Conservation (phyloP, 2,113 vertebrate genomes). For the Catharus bicknelli region DNA sequence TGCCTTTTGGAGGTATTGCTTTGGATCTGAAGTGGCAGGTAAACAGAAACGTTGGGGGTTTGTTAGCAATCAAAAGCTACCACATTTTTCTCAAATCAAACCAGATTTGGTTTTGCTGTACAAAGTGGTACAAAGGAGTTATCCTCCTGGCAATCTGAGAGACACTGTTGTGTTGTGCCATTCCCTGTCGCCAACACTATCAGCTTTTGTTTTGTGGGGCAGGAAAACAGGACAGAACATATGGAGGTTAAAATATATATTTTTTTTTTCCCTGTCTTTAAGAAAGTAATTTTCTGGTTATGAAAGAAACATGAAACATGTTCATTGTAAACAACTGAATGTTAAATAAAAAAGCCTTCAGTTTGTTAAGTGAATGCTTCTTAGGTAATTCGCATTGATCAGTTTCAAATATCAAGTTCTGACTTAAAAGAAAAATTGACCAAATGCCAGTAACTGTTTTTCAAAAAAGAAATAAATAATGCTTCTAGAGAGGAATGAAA, state of each 20-base stretch:
- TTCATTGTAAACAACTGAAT: not conserved
- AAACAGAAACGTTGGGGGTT: accelerated
- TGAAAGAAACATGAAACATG: not conserved
- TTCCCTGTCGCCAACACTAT: not conserved
- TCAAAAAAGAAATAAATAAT: not conserved
- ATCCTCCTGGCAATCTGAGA: not conserved
- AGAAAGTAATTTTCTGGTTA: not conserved
- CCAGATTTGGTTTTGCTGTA: not conserved
- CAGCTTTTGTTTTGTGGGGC: not conserved
- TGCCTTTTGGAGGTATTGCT: not conserved
- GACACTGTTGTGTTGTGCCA: accelerated
- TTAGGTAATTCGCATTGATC: not conserved
- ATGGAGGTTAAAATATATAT: not conserved
- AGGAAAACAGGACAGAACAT: not conserved
- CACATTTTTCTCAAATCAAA: not conserved
- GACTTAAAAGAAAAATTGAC: not conserved
- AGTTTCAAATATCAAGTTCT: not conserved
- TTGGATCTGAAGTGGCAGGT: not conserved
- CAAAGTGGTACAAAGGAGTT: not conserved
- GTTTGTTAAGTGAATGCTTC: not conserved
- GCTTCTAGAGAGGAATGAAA: not conserved
- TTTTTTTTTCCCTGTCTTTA: not conserved
- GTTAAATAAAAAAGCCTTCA: not conserved
- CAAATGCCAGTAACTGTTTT: not conserved
- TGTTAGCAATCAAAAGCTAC: not conserved